phyloP scores from a whole-genome alignment of 1,140 invertebrate species.

The Sycophila sp. region DNA sequence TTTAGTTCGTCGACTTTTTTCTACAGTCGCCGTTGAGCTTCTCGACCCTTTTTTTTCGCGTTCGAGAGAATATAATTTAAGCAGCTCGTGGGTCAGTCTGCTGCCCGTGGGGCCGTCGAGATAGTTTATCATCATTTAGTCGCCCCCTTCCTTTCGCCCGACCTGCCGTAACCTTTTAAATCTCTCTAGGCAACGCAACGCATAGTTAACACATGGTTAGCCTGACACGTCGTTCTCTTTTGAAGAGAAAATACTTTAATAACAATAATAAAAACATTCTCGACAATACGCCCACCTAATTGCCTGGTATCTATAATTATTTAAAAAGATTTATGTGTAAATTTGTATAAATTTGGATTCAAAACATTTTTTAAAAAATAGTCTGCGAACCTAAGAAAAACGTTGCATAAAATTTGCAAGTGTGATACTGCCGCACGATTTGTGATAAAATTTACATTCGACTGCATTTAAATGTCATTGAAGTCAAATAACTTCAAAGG shows the following conservation, averaged over 20 bases:
- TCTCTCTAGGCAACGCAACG: conserved; percentile 51
- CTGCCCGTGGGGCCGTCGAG: conserved; percentile 50
- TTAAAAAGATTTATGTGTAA: too few relatives aligned
- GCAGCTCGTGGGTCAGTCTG: conserved; percentile 52
- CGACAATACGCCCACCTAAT: too few relatives aligned
- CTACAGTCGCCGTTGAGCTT: neutral
- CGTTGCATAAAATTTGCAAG: too few relatives aligned
- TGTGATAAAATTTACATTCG: too few relatives aligned
- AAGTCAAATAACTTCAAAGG: conserved; percentile 18
- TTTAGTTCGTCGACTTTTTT: conserved; percentile 27
- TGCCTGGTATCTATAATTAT: too few relatives aligned
- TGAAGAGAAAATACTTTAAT: neutral
- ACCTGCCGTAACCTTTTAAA: conserved; percentile 66
- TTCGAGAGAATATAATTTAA: conserved; percentile 56
- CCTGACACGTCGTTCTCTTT: conserved; percentile 10
- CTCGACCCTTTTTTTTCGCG: conserved; percentile 44
- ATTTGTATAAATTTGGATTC: too few relatives aligned
- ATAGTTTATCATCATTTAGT: conserved; percentile 67
- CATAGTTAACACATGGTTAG: conserved; percentile 46
- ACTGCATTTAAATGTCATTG: neutral
- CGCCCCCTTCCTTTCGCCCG: conserved; percentile 37
- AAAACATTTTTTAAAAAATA: too few relatives aligned
- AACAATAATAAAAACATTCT: neutral
- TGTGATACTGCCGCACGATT: too few relatives aligned
- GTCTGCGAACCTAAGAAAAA: too few relatives aligned